Conservation (phyloP, 2,797 vertebrate genomes). For the Sebastes kiyomatsui region DNA sequence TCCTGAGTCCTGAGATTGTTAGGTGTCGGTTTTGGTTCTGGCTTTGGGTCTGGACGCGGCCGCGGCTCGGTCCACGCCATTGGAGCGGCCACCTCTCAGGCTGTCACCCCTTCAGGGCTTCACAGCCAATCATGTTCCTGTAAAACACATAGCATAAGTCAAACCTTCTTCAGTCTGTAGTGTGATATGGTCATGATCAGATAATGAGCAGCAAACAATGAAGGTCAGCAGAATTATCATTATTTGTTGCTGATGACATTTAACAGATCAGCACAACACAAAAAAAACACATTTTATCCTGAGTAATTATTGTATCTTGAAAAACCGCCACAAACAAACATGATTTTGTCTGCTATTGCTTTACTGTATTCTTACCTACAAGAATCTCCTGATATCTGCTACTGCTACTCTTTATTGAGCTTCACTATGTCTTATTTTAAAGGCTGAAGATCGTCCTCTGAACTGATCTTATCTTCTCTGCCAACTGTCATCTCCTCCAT, state of each 20-base stretch:
- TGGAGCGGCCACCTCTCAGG: slow-evolving; percentile 57
- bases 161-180: background rate
- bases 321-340: background rate
- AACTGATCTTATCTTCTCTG: background rate
- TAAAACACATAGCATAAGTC: slow-evolving; percentile 26
- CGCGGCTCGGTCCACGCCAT: slow-evolving; percentile 68
- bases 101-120: slow-evolving; percentile 56
- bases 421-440: background rate
- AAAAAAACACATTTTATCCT: background rate
- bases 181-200: background rate
- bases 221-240: background rate
- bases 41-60: slow-evolving; percentile 30
- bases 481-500: background rate
- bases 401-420: background rate
- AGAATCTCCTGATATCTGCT: background rate
- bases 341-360: background rate
- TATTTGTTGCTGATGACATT: no score
- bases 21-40: slow-evolving; percentile 9
- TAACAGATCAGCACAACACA: background rate
- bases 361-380: background rate
- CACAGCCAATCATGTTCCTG: slow-evolving; percentile 72
- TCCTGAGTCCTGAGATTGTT: slow-evolving; percentile 12
- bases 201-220: background rate
- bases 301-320: background rate
- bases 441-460: background rate